Percentiles rank a stretch among this genome's conserved stretches.
Conservation (phyloP, 2,797 vertebrate genomes). For the Epinephelus coioides region DNA sequence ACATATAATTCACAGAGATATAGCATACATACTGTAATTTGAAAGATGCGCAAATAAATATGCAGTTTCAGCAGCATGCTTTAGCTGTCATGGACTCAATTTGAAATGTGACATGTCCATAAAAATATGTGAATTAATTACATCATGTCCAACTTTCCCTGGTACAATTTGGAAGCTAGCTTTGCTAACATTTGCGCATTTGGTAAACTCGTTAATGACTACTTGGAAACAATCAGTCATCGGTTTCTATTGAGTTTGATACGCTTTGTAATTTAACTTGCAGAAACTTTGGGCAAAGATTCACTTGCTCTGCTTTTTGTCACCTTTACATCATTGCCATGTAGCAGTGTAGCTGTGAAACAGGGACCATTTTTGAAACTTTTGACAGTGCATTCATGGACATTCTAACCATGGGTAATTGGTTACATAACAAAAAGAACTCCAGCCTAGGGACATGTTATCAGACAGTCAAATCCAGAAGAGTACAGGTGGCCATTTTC, state of each 20-base stretch:
- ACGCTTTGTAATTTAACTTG: not conserved
- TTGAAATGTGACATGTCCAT: not conserved
- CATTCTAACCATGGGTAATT: not conserved
- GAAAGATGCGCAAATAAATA: no score
- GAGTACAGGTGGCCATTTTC: not conserved
- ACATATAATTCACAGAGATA: no score
- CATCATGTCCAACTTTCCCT: not conserved
- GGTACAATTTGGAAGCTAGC: not conserved
- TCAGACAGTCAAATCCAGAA: not conserved
- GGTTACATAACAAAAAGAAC: not conserved
- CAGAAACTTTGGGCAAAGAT: not conserved
- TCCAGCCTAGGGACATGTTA: not conserved
- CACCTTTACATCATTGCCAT: not conserved
- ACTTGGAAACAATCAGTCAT: no score
- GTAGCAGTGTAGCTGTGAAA: not conserved
- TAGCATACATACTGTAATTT: no score
- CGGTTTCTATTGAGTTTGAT: not conserved
- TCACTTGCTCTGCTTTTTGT: not conserved
- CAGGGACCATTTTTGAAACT: not conserved
- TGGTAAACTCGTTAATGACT: no score
- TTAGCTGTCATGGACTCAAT: not conserved
- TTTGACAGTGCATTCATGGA: not conserved
- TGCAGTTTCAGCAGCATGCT: not conserved
- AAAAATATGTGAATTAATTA: not conserved
- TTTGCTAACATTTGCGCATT: not conserved